Conservation (phyloP, 2,113 vertebrate species). For the Ageneiosus marmoratus region DNA sequence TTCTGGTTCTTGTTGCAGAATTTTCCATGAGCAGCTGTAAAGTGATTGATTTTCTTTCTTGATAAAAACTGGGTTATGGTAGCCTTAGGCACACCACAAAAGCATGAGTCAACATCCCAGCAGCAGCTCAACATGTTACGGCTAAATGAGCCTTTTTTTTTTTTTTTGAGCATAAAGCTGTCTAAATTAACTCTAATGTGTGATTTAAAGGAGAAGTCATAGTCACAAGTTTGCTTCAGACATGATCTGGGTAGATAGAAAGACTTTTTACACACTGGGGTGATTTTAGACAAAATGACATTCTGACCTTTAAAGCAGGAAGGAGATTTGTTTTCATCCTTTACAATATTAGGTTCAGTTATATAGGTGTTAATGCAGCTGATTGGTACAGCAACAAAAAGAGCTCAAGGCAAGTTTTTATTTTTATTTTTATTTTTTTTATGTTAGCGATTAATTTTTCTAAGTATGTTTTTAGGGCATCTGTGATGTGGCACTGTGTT, state of each 20-base stretch:
- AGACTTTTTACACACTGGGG: background rate
- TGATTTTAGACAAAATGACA: background rate
- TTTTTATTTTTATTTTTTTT: background rate
- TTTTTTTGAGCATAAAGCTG: background rate
- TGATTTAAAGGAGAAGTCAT: slow-evolving; percentile 3
- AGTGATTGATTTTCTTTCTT: slow-evolving; percentile 21
- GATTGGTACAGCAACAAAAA: background rate
- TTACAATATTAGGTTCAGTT: background rate
- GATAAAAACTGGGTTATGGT: background rate
- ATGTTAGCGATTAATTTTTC: background rate
- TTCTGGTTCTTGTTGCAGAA: slow-evolving; percentile 3
- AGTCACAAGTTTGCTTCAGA: background rate
- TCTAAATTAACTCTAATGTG: slow-evolving; percentile 17
- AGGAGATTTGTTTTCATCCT: background rate
- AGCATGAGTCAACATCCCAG: slow-evolving; percentile 25
- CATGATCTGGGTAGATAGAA: background rate
- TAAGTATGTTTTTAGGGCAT: background rate
- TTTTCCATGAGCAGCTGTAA: slow-evolving; percentile 12
- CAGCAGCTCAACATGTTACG: slow-evolving; percentile 25
- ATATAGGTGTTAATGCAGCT: background rate
- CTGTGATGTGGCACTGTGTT: background rate
- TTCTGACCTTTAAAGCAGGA: background rate
- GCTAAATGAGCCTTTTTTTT: background rate
- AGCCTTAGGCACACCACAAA: slow-evolving; percentile 8
- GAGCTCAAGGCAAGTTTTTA: background rate